A percentile compares a stretch with the other conserved stretches of the same genome.
Evolutionary conservation across 2,888 invertebrate species (phyloP).

Genomic region (Acanthosepion esculentum): DNA sequence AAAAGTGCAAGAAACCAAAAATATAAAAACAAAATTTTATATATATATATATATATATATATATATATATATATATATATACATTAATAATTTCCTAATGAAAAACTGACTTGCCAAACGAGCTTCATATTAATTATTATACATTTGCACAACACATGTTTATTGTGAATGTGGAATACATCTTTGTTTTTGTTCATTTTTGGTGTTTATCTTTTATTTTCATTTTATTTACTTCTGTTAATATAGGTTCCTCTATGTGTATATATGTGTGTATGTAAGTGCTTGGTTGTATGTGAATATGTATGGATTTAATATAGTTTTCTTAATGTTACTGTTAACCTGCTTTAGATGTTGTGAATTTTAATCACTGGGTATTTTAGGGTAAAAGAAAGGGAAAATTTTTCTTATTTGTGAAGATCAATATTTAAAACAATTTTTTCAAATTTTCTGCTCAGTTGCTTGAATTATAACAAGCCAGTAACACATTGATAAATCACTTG

Average conservation of each 20-base stretch:
- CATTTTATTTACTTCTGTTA: background rate
- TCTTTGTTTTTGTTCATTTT: constrained; percentile 17
- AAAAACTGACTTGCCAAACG: constrained; percentile 6
- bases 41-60: constrained; percentile 5
- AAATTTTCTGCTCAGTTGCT: background rate
- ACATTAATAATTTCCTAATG: constrained; percentile 17
- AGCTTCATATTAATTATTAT: constrained; percentile 33
- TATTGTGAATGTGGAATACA: constrained; percentile 33
- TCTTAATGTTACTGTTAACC: background rate
- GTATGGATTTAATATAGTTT: background rate
- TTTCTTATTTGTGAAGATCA: background rate
- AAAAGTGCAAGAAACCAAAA: background rate
- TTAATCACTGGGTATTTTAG: background rate
- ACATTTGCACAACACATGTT: constrained; percentile 33
- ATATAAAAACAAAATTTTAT: background rate
- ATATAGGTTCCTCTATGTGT: background rate
- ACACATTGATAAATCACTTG: background rate
- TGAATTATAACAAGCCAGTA: background rate
- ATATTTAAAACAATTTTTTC: background rate
- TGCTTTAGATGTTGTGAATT: background rate
- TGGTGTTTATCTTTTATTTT: background rate
- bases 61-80: background rate
- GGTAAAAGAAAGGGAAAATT: background rate
- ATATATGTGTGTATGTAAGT: background rate
- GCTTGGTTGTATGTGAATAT: background rate